Evolutionary conservation across 2,797 vertebrate species (phyloP).

Genomic region (Taeniopygia guttata): DNA sequence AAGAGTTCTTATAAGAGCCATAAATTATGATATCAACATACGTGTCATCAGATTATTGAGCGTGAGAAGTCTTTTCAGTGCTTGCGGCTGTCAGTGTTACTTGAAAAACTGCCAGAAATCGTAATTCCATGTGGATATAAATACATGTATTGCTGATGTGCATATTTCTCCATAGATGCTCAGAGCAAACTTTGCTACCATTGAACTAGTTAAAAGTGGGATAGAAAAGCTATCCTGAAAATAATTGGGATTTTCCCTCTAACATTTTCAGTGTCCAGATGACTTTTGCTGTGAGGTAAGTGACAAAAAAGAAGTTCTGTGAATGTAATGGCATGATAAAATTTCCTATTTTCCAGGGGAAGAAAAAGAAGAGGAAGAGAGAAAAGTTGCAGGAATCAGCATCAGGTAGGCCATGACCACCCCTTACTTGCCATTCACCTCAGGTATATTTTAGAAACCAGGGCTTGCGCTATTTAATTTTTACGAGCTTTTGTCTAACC

Average conservation of each 20-base stretch:
- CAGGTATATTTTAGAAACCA: background rate
- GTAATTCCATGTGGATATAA: background rate
- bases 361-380: constrained; percentile 99
- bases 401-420: constrained; percentile 80
- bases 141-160: background rate
- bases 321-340: background rate
- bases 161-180: background rate
- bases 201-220: background rate
- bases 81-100: background rate
- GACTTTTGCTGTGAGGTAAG: background rate
- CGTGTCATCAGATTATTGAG: constrained; percentile 50
- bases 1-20: constrained; percentile 16
- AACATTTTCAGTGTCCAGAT: background rate
- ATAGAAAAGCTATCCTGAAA: background rate
- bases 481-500: background rate
- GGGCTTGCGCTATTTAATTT: background rate
- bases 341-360: constrained; percentile 82
- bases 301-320: background rate
- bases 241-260: background rate
- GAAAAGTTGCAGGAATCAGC: constrained; percentile 97
- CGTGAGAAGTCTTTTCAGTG: constrained; percentile 30
- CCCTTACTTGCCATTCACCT: background rate
- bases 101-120: constrained; percentile 24
- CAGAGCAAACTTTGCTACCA: background rate
- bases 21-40: constrained; percentile 26